Percentiles rank a stretch among this genome's conserved stretches.
Conservation (phyloP, 2,888 invertebrate genomes). For the Cheilosia vernalis region DNA sequence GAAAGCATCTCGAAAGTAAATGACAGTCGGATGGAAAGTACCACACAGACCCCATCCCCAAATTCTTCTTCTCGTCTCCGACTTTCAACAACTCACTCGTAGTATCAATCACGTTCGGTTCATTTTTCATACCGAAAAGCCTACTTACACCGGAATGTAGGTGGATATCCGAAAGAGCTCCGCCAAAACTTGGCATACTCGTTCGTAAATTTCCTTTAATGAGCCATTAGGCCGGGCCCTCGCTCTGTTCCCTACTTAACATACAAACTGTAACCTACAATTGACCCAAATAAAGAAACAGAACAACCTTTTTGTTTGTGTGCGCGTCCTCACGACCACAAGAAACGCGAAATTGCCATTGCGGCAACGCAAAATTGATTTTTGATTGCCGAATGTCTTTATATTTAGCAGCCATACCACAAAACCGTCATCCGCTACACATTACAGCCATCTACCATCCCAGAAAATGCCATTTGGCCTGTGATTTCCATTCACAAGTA, state of each 20-base stretch:
- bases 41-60: too few species aligned
- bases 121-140: background rate
- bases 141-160: background rate
- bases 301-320: constrained; percentile 24
- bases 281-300: constrained; percentile 53
- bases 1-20: too few species aligned
- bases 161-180: background rate
- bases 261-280: constrained; percentile 13
- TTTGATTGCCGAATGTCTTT: constrained; percentile 70
- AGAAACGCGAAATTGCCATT: constrained; percentile 69
- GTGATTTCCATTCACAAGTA: constrained; percentile 35
- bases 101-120: background rate
- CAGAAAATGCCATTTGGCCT: constrained; percentile 1
- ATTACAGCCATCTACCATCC: background rate
- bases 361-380: constrained; percentile 68
- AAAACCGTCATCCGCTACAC: background rate
- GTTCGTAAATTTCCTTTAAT: constrained; percentile 11
- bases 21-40: too few species aligned
- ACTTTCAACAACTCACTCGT: background rate
- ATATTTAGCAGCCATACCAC: constrained; percentile 45
- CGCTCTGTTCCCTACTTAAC: background rate
- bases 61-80: too few species aligned
- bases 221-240: constrained; percentile 4
- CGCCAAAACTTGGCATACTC: background rate
- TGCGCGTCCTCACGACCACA: constrained; percentile 44